These are phyloP conservation scores for Mobula hypostoma DNA, from an alignment of 2,113 vertebrate genomes.

Conservation along the genomic window DNA sequence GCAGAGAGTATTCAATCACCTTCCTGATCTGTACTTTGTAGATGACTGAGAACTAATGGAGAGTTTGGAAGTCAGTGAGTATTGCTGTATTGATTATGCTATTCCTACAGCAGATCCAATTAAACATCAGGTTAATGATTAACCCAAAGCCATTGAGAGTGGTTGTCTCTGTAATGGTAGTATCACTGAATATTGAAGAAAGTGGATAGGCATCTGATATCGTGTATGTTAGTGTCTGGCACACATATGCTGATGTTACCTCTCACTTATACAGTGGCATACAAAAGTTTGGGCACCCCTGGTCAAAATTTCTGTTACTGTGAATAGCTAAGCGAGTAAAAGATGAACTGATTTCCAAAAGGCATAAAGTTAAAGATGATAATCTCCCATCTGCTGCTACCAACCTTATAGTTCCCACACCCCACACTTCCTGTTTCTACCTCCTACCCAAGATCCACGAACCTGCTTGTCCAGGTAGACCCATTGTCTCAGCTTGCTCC, in stretches of 20 bases:
- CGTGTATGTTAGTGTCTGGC: neutral
- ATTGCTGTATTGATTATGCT: neutral
- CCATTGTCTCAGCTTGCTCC: no score
- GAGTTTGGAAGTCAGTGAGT: neutral
- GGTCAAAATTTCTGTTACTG: no score
- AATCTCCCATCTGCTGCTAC: no score
- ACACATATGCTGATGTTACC: neutral
- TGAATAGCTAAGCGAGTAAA: no score
- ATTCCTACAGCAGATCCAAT: neutral
- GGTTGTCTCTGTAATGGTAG: neutral
- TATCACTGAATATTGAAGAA: neutral
- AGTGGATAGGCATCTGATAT: neutral
- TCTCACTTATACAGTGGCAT: no score
- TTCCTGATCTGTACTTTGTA: neutral
- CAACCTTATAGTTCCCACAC: no score
- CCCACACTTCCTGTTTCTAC: no score
- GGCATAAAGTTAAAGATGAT: no score
- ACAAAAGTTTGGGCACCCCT: no score
- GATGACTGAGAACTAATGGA: neutral
- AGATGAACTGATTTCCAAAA: no score
- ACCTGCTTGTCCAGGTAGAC: no score
- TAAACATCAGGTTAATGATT: neutral
- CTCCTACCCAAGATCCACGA: no score
- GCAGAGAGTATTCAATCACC: neutral
- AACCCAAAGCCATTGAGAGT: neutral